These are phyloP conservation scores for Agelas oroides DNA, from an alignment of 37 sponge, comb jelly and placozoan species.

Conservation along the genomic window DNA sequence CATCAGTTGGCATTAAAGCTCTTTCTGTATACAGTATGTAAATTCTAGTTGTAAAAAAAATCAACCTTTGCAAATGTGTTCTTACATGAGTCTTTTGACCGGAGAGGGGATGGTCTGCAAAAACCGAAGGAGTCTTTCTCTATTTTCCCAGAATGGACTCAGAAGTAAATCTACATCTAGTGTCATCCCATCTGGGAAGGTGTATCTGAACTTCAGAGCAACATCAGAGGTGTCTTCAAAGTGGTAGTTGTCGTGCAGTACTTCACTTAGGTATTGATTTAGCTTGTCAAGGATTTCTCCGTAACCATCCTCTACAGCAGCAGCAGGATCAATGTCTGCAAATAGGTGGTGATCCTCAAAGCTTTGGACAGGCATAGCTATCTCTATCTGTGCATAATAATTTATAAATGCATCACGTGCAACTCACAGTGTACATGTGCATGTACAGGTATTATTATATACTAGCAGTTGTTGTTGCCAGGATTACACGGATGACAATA, in stretches of 20 bases:
- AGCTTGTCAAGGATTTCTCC: background rate
- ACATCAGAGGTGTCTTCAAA: background rate
- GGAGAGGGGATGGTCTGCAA: slow-evolving; percentile 8
- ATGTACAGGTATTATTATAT: background rate
- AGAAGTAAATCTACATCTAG: slow-evolving; percentile 25
- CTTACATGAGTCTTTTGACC: background rate
- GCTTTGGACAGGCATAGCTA: background rate
- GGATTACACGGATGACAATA: no score
- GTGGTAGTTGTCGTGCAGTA: background rate
- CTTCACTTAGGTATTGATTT: background rate
- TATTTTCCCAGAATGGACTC: slow-evolving; percentile 1
- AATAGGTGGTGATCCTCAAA: no score
- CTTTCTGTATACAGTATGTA: no score
- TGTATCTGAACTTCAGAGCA: slow-evolving; percentile 23
- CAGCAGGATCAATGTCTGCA: slow-evolving; percentile 10
- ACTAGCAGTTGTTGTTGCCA: no score
- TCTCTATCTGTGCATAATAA: background rate
- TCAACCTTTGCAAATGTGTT: background rate
- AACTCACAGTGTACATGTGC: slow-evolving; percentile 12
- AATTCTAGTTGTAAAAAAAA: no score
- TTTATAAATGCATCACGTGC: background rate
- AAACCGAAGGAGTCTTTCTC: background rate
- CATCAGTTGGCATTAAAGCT: no score
- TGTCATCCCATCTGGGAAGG: background rate
- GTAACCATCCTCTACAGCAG: slow-evolving; percentile 2